Conservation (phyloP, 2,888 invertebrate species). For the Papilio demoleus region DNA sequence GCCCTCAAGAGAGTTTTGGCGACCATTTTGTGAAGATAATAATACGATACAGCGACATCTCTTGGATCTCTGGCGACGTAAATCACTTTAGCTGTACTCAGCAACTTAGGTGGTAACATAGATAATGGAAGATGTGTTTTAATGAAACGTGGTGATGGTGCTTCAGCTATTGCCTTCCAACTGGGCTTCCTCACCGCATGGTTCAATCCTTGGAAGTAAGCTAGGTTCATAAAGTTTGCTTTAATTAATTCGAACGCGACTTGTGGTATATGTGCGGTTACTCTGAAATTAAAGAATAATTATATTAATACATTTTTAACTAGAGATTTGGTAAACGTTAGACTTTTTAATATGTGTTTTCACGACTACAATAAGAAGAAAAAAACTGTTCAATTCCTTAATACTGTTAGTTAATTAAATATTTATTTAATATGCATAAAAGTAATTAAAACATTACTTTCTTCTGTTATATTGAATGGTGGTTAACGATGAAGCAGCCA, state of each 20-base stretch:
- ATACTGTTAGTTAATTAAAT: too few relatives aligned
- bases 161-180: slow-evolving; percentile 65
- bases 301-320: too few relatives aligned
- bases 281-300: slow-evolving; percentile 59
- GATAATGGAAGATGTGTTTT: slow-evolving; percentile 86
- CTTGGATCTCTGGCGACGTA: slow-evolving; percentile 89
- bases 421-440: too few relatives aligned
- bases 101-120: slow-evolving; percentile 80
- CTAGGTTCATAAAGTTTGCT: slow-evolving; percentile 71
- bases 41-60: slow-evolving; percentile 88
- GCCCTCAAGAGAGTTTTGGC: slow-evolving; percentile 77
- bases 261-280: slow-evolving; percentile 67
- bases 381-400: too few relatives aligned
- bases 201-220: slow-evolving; percentile 70
- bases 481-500: too few relatives aligned
- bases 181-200: slow-evolving; percentile 65
- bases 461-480: too few relatives aligned
- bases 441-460: too few relatives aligned
- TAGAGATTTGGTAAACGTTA: too few relatives aligned
- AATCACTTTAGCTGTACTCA: slow-evolving; percentile 82
- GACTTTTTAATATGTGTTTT: too few relatives aligned
- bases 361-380: too few relatives aligned
- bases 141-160: slow-evolving; percentile 82
- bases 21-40: slow-evolving; percentile 85
- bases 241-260: slow-evolving; percentile 70